phyloP scores from a whole-genome alignment of 2,113 vertebrate species.

The Planiliza haematocheilus region DNA sequence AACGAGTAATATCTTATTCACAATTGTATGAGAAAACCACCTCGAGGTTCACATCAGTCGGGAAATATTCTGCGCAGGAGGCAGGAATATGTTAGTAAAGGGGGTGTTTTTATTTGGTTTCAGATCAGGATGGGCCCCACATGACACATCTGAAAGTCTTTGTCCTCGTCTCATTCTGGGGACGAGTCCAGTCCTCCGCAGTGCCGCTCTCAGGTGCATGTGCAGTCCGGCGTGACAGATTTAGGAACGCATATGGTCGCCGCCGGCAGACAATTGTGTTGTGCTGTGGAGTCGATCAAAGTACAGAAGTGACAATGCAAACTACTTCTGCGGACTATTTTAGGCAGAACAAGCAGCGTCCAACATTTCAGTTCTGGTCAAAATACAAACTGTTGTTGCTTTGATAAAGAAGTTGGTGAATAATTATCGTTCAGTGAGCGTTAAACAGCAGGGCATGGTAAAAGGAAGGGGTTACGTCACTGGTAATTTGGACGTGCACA shows the following conservation, averaged over 20 bases:
- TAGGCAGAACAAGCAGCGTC: too few species aligned
- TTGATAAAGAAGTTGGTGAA: too few species aligned
- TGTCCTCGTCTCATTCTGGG: slow-evolving; percentile 43
- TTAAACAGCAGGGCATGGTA: too few species aligned
- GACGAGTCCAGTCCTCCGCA: slow-evolving; percentile 46
- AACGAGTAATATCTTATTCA: neutral
- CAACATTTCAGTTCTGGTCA: too few species aligned
- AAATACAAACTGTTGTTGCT: too few species aligned
- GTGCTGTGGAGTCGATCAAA: neutral
- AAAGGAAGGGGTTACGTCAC: too few species aligned
- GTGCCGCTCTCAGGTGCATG: slow-evolving; percentile 27
- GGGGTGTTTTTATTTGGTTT: slow-evolving; percentile 49
- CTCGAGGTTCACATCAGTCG: slow-evolving; percentile 11
- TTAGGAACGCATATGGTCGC: slow-evolving; percentile 14
- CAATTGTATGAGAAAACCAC: neutral
- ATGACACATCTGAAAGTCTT: slow-evolving; percentile 75
- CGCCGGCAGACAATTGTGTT: neutral
- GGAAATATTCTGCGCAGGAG: slow-evolving; percentile 9
- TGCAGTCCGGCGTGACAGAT: slow-evolving; percentile 5
- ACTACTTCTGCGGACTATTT: too few species aligned
- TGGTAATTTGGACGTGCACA: too few species aligned
- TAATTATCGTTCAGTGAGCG: too few species aligned
- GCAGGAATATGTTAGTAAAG: slow-evolving; percentile 27
- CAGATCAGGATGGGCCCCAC: slow-evolving; percentile 50
- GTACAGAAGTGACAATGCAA: neutral